A percentile compares a stretch with the other conserved stretches of the same genome.
Evolutionary conservation across 2,797 vertebrate species (phyloP).

Genomic region (Phyllotis vaccarum): DNA sequence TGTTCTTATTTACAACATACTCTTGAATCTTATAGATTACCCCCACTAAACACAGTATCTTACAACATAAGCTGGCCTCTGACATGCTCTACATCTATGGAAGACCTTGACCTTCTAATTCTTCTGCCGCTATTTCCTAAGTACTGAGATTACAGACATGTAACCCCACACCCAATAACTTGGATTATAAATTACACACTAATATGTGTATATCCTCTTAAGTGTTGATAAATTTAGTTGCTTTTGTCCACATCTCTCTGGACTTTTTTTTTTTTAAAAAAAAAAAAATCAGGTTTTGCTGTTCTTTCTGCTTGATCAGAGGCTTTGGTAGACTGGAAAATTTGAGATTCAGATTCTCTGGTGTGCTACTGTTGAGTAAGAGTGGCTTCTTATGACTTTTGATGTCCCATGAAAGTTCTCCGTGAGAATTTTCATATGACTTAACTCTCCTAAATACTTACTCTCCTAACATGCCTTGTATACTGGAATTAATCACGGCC

Average conservation of each 20-base stretch:
- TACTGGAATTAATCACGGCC: conserved; percentile 35
- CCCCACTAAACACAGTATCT: not conserved
- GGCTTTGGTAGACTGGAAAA: not conserved
- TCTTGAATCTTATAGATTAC: not conserved
- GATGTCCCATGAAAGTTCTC: not conserved
- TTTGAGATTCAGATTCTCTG: not conserved
- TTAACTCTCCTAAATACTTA: not conserved
- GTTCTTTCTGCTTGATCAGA: not conserved
- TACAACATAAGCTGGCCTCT: not conserved
- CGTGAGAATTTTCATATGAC: not conserved
- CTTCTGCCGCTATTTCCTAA: not conserved
- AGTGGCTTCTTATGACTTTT: not conserved
- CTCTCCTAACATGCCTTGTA: not conserved
- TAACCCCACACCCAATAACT: not conserved
- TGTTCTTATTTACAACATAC: not conserved
- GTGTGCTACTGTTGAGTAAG: not conserved
- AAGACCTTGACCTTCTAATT: not conserved
- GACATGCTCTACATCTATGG: not conserved
- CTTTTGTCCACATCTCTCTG: not conserved
- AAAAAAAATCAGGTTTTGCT: not conserved
- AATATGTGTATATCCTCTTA: not conserved
- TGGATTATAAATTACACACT: not conserved
- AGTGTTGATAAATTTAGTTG: not conserved
- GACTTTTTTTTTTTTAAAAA: not conserved
- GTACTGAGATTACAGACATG: not conserved